These are phyloP conservation scores for Henicopernis longicauda DNA, from an alignment of 2,113 vertebrate species.

Conservation along the genomic window DNA sequence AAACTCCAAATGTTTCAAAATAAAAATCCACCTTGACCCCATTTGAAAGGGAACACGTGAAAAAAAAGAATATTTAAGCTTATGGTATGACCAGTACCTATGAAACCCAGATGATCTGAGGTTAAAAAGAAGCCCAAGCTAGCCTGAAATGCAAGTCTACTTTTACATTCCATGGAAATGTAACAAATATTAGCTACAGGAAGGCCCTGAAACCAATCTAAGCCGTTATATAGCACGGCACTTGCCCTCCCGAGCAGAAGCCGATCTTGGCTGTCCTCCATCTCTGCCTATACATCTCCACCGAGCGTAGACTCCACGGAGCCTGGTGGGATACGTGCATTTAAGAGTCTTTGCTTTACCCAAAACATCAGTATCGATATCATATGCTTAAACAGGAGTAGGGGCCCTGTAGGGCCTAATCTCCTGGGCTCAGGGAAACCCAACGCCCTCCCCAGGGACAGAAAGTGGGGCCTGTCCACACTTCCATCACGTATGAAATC, in stretches of 20 bases:
- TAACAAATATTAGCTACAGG: constrained; percentile 48
- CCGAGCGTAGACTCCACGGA: constrained; percentile 71
- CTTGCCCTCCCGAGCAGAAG: constrained; percentile 61
- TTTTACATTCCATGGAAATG: constrained; percentile 26
- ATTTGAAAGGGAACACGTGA: constrained; percentile 27
- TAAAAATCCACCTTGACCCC: constrained; percentile 53
- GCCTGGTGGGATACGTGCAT: constrained; percentile 64
- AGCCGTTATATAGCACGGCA: constrained; percentile 49
- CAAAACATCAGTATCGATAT: constrained; percentile 63
- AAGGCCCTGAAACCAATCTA: constrained; percentile 66
- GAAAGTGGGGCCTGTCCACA: not conserved
- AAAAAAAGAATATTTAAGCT: constrained; percentile 7
- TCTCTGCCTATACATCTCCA: constrained; percentile 66
- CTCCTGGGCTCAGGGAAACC: constrained; percentile 24
- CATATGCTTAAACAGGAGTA: constrained; percentile 63
- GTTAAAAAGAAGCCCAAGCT: not conserved
- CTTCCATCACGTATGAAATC: not conserved
- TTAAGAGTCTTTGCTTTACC: constrained; percentile 51
- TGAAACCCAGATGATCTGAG: constrained; percentile 43
- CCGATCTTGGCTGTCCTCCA: constrained; percentile 73
- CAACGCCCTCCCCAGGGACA: not conserved
- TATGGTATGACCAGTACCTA: constrained; percentile 27
- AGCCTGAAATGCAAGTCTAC: constrained; percentile 29
- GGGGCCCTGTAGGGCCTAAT: constrained; percentile 27
- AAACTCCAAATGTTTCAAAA: constrained; percentile 76